phyloP scores from a whole-genome alignment of 2,797 vertebrate species.

The Capromys pilorides region DNA sequence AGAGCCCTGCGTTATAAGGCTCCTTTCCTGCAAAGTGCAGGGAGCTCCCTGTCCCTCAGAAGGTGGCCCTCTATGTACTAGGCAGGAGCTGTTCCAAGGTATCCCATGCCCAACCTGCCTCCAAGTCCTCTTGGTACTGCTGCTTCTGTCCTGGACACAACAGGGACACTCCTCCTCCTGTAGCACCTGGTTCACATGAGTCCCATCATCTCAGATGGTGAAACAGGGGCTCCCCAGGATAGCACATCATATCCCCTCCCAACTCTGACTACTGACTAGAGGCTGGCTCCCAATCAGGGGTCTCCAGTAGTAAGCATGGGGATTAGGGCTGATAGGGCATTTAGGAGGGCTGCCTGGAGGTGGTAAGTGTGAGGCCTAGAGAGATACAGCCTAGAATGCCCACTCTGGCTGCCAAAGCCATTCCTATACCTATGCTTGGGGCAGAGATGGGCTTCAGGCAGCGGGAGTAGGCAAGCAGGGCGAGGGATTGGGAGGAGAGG shows the following conservation, averaged over 20 bases:
- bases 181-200: not conserved
- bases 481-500: not conserved
- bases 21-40: not conserved
- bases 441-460: not conserved
- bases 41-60: accelerated
- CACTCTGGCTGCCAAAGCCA: not conserved
- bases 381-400: not conserved
- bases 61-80: accelerated
- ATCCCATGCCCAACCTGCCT: not conserved
- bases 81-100: not conserved
- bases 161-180: not conserved
- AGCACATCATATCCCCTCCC: not conserved
- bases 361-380: not conserved
- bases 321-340: not conserved
- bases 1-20: not conserved
- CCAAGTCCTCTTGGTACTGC: not conserved
- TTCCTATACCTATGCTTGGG: not conserved
- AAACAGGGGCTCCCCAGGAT: not conserved
- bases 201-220: not conserved
- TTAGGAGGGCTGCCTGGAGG: constrained; percentile 6
- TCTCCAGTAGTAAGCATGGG: not conserved
- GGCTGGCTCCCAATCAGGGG: not conserved
- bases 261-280: not conserved
- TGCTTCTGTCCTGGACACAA: not conserved
- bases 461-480: not conserved